phyloP scores from a whole-genome alignment of 2,113 vertebrate species.

The Oryzias melastigma region DNA sequence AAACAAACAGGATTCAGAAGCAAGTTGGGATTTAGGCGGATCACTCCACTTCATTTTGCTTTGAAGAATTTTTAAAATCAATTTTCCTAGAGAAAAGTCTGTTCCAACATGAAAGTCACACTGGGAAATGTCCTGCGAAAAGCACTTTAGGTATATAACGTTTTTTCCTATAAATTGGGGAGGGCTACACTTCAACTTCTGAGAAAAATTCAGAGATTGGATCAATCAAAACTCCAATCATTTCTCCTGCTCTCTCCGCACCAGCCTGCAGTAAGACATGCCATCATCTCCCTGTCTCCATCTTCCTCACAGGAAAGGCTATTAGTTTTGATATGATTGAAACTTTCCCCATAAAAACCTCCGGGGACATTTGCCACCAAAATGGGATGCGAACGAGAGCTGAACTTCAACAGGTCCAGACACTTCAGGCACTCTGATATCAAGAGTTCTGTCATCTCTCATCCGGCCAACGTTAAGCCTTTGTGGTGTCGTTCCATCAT shows the following conservation, averaged over 20 bases:
- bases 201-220: constrained; percentile 12
- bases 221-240: constrained; percentile 14
- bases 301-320: constrained; percentile 11
- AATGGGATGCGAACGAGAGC: constrained; percentile 27
- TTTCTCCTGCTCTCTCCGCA: not conserved
- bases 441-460: constrained; percentile 24
- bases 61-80: too few relatives aligned
- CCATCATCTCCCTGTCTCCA: not conserved
- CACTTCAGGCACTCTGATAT: constrained; percentile 24
- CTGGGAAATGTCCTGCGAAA: constrained; percentile 1
- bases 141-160: not conserved
- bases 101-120: not conserved
- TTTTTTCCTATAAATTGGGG: constrained; percentile 2
- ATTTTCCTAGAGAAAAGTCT: too few relatives aligned
- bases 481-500: constrained; percentile 7
- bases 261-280: not conserved
- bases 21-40: too few relatives aligned
- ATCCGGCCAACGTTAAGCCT: constrained; percentile 1
- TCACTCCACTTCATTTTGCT: too few relatives aligned
- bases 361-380: constrained; percentile 29
- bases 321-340: constrained; percentile 59
- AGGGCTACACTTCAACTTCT: not conserved
- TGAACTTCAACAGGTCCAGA: constrained; percentile 41
- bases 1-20: too few relatives aligned
- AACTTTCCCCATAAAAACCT: constrained; percentile 40